Base-by-base conservation (phyloP, 2,113 vertebrate genomes). In the Pomatorhinus ruficollis region DNA sequence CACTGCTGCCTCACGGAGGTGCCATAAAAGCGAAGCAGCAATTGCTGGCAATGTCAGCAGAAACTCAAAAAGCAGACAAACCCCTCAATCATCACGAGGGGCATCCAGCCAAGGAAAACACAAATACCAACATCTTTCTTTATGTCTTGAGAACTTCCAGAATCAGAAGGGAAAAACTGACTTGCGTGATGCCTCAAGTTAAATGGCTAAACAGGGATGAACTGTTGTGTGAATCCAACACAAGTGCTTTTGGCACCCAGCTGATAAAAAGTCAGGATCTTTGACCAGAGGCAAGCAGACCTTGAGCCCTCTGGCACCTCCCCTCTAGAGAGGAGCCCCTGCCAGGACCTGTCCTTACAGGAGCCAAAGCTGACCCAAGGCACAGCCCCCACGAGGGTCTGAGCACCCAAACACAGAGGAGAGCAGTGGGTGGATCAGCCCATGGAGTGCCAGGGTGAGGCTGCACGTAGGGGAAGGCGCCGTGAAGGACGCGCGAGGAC, bases 11-110 rank as follows among this genome's bases (percentile, higher is more conserved):
- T 78, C 65, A 47, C 53, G 49, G n/a, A 56, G 45, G 39, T 33
- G n/a, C n/a, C 2, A 0, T 44, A 42, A 71, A 42, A 66, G 12
- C 79, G 42, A 83, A 40, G 27, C 56, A 87, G 68, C 65, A 91
- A 61, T 31, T 56, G n/a, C 60, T 84, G 31, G 35, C n/a, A 76
- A 75, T 49, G 49, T 42, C 80, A 93, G 66, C 75, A 94, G 80
- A 92, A 95, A 35, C 15, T 33, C 2, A 0, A 83, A 89, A 89
- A 59, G 57, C 71, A 90, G 57, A 75, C 52, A 88, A 71, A 47
- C 14, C 15, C 35, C 47, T 90, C 89, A 74, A 12, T 80, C 63
- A 53, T 89, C 84, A 86, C 27, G 25, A 44, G 15, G 20, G 39
- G 7, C 57, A 39, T 2, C 0, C 4, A 85, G 88, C 22, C 78